Base-by-base conservation (phyloP, 2,888 invertebrate species). In the Drosophila neotestacea region DNA sequence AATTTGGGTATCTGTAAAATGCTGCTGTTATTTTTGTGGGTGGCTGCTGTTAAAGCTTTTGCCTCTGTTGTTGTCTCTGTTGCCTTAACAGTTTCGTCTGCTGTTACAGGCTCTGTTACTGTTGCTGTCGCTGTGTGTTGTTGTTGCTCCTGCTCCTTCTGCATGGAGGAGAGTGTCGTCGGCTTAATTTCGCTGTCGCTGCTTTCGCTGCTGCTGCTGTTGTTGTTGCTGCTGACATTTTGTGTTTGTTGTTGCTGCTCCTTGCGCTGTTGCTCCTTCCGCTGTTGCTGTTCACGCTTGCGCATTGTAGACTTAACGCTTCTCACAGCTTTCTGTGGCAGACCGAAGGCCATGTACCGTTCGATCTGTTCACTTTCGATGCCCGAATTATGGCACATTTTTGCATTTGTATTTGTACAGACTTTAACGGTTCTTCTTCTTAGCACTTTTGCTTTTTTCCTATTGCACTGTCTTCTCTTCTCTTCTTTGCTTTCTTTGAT, bases 361-460 rank as follows among this genome's bases (percentile, higher is more conserved):
- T 92, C 91, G 78, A 92, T 92, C 84, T 92, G 91, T 79, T 89
- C 88, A 82, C 85, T 91, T 81, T 91, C 89, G 60, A 89, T 80
- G 67, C 84, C 79, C 65, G 91, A 91, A 81, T 90, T 91, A 80
- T 91, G 91, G 82, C 92, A 92, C 92, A 92, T 91, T 74, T 90
- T 91, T 69, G 73, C 84, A 84, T 81, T 84, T 68, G 69, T 85
- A 63, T 58, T 32, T 67, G 48, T 69, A 51, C 62, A 46, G 36
- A 27, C 52, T 58, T 69, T 62, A 62, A 61, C 69, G 56, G 56
- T 70, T 62, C 46, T 65, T 38, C 50, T 34, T 38, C 50, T 34
- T 70, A 56, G 27, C 63, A 41, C 69, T 70, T 70, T 61, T 13
- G 56, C 32, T 55, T 61, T 51, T 54, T 16, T 16, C 16, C 16